Percentiles rank a stretch among this genome's conserved stretches.
phyloP scores from a whole-genome alignment of 2,888 invertebrate species.

The Chironomus tentans region DNA sequence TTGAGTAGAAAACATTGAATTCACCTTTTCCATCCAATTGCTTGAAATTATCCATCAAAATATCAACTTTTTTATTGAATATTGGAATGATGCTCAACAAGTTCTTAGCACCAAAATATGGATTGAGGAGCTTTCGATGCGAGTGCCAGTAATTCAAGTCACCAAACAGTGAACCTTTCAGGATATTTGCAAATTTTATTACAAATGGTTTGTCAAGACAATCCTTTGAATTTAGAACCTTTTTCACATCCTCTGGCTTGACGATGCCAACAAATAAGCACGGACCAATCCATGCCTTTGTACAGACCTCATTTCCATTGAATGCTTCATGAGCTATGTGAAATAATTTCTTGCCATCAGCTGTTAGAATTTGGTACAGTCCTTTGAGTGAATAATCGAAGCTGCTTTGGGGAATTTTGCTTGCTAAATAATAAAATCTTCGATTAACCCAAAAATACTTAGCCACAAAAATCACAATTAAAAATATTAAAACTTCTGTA shows the following conservation, averaged over 20 bases:
- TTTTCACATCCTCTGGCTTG: neutral
- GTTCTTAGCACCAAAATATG: neutral
- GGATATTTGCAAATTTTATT: neutral
- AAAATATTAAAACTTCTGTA: too few species aligned
- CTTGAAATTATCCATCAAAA: neutral
- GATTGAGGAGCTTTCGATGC: neutral
- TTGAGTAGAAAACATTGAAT: neutral
- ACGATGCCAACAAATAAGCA: neutral
- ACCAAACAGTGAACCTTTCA: neutral
- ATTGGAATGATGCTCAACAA: neutral
- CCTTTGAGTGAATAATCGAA: too few species aligned
- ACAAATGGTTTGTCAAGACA: neutral
- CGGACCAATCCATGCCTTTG: too few species aligned
- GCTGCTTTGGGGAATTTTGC: neutral
- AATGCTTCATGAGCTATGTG: too few species aligned
- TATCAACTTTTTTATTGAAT: neutral
- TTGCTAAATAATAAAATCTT: neutral
- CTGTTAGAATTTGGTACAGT: too few species aligned
- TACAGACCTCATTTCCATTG: too few species aligned
- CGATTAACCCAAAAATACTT: neutral
- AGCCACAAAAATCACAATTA: neutral
- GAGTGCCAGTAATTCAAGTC: neutral
- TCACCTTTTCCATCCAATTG: neutral
- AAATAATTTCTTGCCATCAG: too few species aligned
- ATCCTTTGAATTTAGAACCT: neutral